Evolutionary conservation across 37 sponge, comb jelly and placozoan genomes (phyloP).

Genomic region (Haliclona indistincta): DNA sequence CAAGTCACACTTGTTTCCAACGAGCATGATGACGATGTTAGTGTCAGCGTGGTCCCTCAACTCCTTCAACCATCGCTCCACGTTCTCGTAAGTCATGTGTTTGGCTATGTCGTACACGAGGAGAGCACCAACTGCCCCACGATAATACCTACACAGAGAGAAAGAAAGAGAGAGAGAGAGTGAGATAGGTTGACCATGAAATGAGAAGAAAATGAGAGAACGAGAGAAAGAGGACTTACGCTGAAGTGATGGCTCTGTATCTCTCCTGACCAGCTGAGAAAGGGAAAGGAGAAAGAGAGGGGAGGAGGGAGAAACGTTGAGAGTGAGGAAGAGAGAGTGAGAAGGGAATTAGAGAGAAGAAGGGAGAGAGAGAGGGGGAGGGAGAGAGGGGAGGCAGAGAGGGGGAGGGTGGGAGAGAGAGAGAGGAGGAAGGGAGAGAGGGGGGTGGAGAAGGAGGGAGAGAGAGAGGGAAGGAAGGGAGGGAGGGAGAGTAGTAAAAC

Average conservation of each 20-base stretch:
- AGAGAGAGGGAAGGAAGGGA: slow-evolving; percentile 5
- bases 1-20: slow-evolving; percentile 98
- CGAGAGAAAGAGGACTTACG: too few species aligned
- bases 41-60: slow-evolving; percentile 93
- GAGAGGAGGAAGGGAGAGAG: too few species aligned
- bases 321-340: too few species aligned
- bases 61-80: slow-evolving; percentile 99
- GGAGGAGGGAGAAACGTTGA: too few species aligned
- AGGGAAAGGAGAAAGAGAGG: not conserved
- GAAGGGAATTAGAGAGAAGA: too few species aligned
- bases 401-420: too few species aligned
- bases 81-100: slow-evolving; percentile 97
- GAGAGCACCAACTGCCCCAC: slow-evolving; percentile 98
- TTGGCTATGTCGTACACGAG: slow-evolving; percentile 98
- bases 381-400: too few species aligned
- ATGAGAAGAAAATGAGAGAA: too few species aligned
- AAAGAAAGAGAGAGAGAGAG: too few species aligned
- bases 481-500: not conserved
- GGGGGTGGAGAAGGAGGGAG: too few species aligned
- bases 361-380: too few species aligned
- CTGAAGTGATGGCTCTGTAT: slow-evolving; percentile 98
- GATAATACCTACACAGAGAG: slow-evolving; percentile 96
- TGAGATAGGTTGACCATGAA: not conserved
- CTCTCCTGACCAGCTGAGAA: slow-evolving; percentile 93
- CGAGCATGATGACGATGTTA: slow-evolving; percentile 99